Evolutionary conservation across 2,113 vertebrate genomes (phyloP).

Genomic region (Ornithorhynchus anatinus): DNA sequence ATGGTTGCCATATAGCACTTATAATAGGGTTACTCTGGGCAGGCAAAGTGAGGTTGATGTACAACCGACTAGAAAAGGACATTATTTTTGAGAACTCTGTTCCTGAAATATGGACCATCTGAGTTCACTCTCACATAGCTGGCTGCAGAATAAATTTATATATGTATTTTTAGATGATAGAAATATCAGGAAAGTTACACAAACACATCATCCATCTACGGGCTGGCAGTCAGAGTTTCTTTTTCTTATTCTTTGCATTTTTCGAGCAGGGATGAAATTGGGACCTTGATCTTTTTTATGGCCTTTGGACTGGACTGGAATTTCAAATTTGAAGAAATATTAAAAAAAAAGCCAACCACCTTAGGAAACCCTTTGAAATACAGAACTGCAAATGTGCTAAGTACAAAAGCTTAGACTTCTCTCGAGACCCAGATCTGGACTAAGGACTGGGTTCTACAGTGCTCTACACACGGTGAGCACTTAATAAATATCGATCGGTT

Average conservation of each 20-base stretch:
- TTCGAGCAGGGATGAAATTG: background rate
- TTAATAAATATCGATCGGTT: too few species aligned
- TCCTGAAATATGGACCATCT: fast-evolving
- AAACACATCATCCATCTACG: background rate
- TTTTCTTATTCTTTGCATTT: background rate
- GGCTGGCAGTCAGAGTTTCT: background rate
- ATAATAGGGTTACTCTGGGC: too few species aligned
- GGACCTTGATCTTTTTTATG: conserved; percentile 25
- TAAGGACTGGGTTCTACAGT: too few species aligned
- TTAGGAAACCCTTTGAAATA: background rate
- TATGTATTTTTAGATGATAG: background rate
- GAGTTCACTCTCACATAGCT: background rate
- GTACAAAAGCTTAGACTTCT: conserved; percentile 1
- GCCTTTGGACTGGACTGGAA: conserved; percentile 22
- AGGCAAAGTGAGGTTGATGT: too few species aligned
- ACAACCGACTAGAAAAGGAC: too few species aligned
- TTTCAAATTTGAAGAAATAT: conserved; percentile 36
- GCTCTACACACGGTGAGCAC: too few species aligned
- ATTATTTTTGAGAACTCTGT: too few species aligned
- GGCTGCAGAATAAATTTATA: too few species aligned
- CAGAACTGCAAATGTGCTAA: background rate
- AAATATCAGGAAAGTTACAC: background rate
- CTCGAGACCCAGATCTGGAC: too few species aligned
- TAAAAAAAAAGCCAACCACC: background rate
- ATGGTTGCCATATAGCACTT: too few species aligned